phyloP scores from a whole-genome alignment of 2,113 vertebrate genomes.

The Martes martes region DNA sequence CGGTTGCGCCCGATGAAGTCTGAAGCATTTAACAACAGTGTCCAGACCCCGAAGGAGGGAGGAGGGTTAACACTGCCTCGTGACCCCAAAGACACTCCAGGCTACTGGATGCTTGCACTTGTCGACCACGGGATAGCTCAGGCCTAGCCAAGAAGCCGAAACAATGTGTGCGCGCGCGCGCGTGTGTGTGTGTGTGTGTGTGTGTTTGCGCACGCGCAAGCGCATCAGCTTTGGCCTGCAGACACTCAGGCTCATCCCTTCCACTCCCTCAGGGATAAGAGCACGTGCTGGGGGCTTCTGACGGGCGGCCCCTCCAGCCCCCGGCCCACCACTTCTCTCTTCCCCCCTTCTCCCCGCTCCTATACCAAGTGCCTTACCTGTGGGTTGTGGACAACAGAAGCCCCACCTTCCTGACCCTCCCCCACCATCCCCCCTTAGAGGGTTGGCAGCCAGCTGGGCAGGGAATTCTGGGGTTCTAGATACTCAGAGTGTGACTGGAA shows the following conservation, averaged over 20 bases:
- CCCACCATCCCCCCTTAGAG: background rate
- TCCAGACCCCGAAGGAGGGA: background rate
- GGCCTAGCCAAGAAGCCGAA: background rate
- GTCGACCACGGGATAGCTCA: background rate
- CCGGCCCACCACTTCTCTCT: background rate
- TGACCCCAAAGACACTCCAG: background rate
- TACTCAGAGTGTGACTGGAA: background rate
- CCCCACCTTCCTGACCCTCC: background rate
- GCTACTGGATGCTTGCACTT: background rate
- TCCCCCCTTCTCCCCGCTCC: background rate
- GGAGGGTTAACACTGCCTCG: background rate
- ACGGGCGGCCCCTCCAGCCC: background rate
- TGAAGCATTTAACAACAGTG: fast-evolving
- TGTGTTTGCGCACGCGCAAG: no score
- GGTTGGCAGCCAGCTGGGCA: background rate
- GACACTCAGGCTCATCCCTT: background rate
- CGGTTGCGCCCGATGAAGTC: no score
- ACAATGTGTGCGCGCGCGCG: background rate
- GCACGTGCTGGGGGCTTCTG: background rate
- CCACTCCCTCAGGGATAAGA: background rate
- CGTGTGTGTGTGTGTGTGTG: background rate
- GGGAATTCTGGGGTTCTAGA: background rate
- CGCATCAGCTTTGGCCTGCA: background rate
- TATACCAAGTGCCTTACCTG: background rate
- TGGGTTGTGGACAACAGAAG: background rate